Conservation (phyloP, 2,888 invertebrate species). For the Ametastegia equiseti region DNA sequence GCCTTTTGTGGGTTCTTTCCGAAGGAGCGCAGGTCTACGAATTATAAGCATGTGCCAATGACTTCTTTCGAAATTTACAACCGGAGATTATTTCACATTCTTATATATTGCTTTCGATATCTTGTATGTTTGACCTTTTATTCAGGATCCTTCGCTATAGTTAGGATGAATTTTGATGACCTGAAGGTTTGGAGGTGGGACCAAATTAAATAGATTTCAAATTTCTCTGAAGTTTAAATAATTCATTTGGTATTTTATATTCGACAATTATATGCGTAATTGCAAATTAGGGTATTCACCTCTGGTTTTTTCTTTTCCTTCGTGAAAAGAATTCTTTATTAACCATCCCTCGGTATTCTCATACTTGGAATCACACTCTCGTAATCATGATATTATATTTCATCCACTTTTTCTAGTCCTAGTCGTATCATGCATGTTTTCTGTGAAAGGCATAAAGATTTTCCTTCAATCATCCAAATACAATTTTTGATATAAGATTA, state of each 20-base stretch:
- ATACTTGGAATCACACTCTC: no score
- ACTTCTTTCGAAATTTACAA: slow-evolving; percentile 10
- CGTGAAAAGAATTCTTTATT: neutral
- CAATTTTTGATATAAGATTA: no score
- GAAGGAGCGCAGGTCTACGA: neutral
- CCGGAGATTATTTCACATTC: neutral
- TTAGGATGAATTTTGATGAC: neutral
- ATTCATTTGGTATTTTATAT: neutral
- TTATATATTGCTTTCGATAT: neutral
- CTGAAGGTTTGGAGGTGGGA: neutral
- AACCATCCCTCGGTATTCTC: neutral
- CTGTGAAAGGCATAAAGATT: no score
- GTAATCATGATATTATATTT: no score
- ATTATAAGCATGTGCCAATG: neutral
- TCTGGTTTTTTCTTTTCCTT: neutral
- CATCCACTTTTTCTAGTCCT: no score
- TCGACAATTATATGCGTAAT: neutral
- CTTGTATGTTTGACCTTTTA: neutral
- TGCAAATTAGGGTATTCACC: neutral
- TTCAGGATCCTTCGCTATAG: neutral
- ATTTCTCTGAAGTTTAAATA: neutral
- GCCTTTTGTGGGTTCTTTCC: slow-evolving; percentile 28
- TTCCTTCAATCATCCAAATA: no score
- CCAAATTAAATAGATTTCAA: neutral
- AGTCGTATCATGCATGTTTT: no score